phyloP scores from a whole-genome alignment of 1,140 invertebrate genomes.

The Drosophila chauvacae region DNA sequence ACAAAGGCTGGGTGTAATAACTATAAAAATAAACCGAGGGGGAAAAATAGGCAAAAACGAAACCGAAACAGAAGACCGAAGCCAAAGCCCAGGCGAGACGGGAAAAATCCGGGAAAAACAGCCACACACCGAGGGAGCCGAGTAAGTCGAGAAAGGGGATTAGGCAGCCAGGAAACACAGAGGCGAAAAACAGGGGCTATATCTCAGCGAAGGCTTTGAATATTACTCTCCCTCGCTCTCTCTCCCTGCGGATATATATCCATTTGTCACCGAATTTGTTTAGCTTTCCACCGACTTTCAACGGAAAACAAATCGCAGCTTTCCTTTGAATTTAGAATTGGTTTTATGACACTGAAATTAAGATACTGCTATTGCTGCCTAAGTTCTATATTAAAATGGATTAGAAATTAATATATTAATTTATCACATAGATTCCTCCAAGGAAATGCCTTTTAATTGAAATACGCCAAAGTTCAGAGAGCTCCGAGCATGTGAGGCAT shows the following conservation, averaged over 20 bases:
- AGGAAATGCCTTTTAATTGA: conserved; percentile 11
- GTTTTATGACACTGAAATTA: not conserved
- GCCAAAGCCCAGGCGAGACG: not conserved
- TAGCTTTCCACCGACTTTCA: conserved; percentile 14
- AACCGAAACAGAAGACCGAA: not conserved
- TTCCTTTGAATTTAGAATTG: not conserved
- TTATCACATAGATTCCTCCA: not conserved
- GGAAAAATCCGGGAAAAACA: conserved; percentile 10
- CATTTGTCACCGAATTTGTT: conserved; percentile 54
- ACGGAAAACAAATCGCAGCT: not conserved
- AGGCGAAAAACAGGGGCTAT: not conserved
- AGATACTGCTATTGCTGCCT: no score
- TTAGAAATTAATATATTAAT: not conserved
- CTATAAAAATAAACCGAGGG: conserved; percentile 76
- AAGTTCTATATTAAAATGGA: not conserved
- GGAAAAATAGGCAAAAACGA: conserved; percentile 8
- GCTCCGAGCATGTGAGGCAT: not conserved
- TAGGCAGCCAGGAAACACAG: conserved; percentile 4
- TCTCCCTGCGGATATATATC: conserved; percentile 23
- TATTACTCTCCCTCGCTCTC: not conserved
- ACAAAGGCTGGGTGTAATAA: conserved; percentile 74
- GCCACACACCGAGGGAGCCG: not conserved
- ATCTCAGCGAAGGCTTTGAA: conserved; percentile 8
- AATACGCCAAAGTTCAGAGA: not conserved
- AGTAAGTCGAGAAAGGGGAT: conserved; percentile 2